Base-by-base conservation (phyloP, 2,888 invertebrate genomes). In the Mythimna lalbum region DNA sequence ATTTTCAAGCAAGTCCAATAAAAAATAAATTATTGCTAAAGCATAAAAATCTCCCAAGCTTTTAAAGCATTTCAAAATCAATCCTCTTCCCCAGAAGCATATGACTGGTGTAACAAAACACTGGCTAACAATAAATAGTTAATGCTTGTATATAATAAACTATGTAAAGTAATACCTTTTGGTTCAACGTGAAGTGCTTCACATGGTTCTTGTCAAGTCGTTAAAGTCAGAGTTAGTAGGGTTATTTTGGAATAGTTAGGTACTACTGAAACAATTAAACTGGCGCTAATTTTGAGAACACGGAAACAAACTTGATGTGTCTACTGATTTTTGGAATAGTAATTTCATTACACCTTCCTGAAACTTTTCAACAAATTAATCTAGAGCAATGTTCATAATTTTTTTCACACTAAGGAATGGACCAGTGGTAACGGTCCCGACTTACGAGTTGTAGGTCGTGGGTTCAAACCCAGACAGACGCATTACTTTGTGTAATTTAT, bases 101-200 rank as follows among this genome's bases (percentile, higher is more conserved):
- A 31, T 21, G 61, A 43, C 52, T 1, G 27, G 23, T 23, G n/a
- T 62, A 52, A 36, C 53, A 55, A 43, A 55, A 67, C 56, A 76
- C 70, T 21, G 17, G 14, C 19, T 5, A 56, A 49, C 64, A 79
- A 59, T 68, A 59, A 62, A 75, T 68, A 68, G 31, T 60, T 56
- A 49, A 12, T 27, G 21, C 21, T 64, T 73, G 67, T 75, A 5
- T 78, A 71, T 43, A 52, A 69, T 79, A 79, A 79, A 71, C 62
- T 71, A 68, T 23, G 47, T 53, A 55, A 63, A 62, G 60, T 75
- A 65, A 79, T 79, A 63, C 64, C 7, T 49, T 59, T 39, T 39
- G 17, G 31, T 66, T 36, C n/a, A 21, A 21, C 23, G 17, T 1
- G 5, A 12, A 62, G 36, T 63, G 63, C 43, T n/a, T 70, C 76